phyloP scores from a whole-genome alignment of 1,140 invertebrate species.

The Mycetomoellerius zeteki region DNA sequence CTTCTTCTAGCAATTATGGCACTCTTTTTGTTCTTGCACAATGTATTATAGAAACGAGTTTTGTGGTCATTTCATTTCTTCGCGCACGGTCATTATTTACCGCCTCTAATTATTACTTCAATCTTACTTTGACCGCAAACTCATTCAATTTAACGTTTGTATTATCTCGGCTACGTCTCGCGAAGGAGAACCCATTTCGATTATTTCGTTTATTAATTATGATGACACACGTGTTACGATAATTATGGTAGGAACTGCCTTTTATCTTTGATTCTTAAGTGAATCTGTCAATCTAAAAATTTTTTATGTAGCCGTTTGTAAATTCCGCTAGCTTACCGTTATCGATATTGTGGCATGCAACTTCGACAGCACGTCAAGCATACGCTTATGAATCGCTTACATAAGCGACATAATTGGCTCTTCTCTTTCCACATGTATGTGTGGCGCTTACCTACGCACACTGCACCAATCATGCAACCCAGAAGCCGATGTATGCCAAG shows the following conservation, averaged over 20 bases:
- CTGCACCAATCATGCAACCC: conserved; percentile 37
- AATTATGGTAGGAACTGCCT: not conserved
- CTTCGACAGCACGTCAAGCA: conserved; percentile 29
- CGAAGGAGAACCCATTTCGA: not conserved
- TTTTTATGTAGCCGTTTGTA: conserved; percentile 6
- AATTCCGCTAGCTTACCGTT: conserved; percentile 20
- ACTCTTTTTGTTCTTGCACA: not conserved
- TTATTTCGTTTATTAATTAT: conserved; percentile 46
- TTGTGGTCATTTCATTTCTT: conserved; percentile 22
- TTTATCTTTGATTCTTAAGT: not conserved
- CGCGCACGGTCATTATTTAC: conserved; percentile 34
- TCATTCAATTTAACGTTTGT: conserved; percentile 32
- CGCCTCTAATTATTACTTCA: conserved; percentile 22
- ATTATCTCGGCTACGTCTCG: not conserved
- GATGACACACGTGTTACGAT: conserved; percentile 14
- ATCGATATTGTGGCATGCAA: conserved; percentile 35
- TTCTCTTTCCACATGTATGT: conserved; percentile 49
- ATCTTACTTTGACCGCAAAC: not conserved
- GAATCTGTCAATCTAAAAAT: conserved; percentile 4
- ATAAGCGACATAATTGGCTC: conserved; percentile 70
- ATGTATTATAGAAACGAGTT: conserved; percentile 1
- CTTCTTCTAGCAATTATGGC: conserved; percentile 1
- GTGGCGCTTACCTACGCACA: conserved; percentile 69
- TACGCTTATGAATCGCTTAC: conserved; percentile 68
- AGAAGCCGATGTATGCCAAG: conserved; percentile 73